Evolutionary conservation across 2,888 invertebrate species (phyloP).

Genomic region (Thymelicus acteon): DNA sequence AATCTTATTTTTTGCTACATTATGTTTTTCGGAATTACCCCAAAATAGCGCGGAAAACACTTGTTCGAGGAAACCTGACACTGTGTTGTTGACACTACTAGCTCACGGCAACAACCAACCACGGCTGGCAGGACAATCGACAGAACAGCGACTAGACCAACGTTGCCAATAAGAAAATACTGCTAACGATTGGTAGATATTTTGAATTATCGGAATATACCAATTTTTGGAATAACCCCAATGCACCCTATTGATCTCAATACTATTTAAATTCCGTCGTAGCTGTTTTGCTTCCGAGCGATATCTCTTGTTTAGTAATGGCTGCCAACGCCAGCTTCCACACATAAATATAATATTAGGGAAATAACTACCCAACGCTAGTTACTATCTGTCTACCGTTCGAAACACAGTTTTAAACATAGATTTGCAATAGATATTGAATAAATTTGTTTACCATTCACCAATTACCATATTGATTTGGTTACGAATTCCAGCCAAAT

Average conservation of each 20-base stretch:
- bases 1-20: too few relatives aligned
- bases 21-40: too few relatives aligned
- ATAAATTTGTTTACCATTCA: constrained; percentile 46
- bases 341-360: not conserved
- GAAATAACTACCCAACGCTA: not conserved
- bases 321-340: not conserved
- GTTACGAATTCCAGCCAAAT: constrained; percentile 17
- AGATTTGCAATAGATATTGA: not conserved
- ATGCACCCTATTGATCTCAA: not conserved
- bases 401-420: not conserved
- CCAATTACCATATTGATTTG: constrained; percentile 47
- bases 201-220: too few relatives aligned
- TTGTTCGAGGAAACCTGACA: too few relatives aligned
- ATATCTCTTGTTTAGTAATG: not conserved
- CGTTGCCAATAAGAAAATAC: too few relatives aligned
- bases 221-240: too few relatives aligned
- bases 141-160: too few relatives aligned
- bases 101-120: too few relatives aligned
- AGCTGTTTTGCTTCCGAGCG: not conserved
- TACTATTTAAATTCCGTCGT: not conserved
- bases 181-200: too few relatives aligned
- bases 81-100: too few relatives aligned
- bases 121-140: too few relatives aligned
- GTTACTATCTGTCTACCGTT: not conserved
- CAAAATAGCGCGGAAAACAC: too few relatives aligned